Evolutionary conservation across 2,797 vertebrate species (phyloP).

Genomic region (Bradypus variegatus): DNA sequence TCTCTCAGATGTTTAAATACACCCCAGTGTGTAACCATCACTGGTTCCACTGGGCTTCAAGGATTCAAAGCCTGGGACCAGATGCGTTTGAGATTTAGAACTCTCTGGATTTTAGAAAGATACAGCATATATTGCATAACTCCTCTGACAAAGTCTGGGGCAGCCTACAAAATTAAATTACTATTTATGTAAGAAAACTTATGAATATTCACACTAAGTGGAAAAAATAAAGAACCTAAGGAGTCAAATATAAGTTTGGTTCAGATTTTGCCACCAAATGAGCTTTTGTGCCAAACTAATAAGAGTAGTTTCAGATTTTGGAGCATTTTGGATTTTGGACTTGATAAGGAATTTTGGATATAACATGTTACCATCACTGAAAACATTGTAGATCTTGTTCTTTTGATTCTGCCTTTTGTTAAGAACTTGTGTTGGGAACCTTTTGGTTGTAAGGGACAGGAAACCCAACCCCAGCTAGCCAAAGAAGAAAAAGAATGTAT

Average conservation of each 20-base stretch:
- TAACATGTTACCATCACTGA: neutral
- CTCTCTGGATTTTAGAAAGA: neutral
- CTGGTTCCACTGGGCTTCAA: neutral
- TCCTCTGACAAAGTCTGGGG: neutral
- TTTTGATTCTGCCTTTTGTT: neutral
- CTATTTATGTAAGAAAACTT: neutral
- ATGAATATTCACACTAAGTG: neutral
- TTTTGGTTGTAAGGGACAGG: neutral
- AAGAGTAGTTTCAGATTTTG: neutral
- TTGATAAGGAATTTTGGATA: neutral
- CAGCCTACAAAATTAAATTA: neutral
- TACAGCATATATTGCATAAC: fast-evolving
- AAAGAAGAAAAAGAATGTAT: neutral
- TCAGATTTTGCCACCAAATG: neutral
- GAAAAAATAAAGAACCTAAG: neutral
- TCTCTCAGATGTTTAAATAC: neutral
- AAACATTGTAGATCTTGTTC: neutral
- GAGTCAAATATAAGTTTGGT: neutral
- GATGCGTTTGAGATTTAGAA: neutral
- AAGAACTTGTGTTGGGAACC: neutral
- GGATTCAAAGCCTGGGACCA: neutral
- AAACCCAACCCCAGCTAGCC: neutral
- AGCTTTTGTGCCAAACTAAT: neutral
- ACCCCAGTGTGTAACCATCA: neutral
- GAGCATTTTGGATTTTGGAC: neutral